Percentiles rank a stretch among this genome's conserved stretches.
These are phyloP conservation scores for Caretta caretta DNA, from an alignment of 2,113 vertebrate species.

Conservation along the genomic window DNA sequence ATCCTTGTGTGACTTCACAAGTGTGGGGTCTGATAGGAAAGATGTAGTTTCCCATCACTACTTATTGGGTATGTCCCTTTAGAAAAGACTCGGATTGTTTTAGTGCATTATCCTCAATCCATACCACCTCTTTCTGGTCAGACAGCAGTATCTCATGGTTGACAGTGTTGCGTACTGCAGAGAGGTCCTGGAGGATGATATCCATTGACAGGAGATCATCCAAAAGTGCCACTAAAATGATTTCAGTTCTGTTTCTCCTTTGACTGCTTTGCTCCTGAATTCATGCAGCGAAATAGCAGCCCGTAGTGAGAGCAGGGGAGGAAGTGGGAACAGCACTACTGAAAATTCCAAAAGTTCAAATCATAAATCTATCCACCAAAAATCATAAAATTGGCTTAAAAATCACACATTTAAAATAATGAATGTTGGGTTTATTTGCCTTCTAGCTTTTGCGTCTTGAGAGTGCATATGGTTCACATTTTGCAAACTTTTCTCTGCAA, in stretches of 20 bases:
- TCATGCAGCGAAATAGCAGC: fast-evolving
- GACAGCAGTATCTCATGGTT: not conserved
- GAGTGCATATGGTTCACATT: not conserved
- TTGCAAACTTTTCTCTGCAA: not conserved
- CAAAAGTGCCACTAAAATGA: not conserved
- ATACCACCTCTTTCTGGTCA: not conserved
- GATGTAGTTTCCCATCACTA: not conserved
- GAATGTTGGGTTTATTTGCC: not conserved
- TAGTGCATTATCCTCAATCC: not conserved
- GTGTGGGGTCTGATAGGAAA: not conserved
- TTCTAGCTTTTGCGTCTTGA: not conserved
- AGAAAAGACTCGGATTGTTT: not conserved
- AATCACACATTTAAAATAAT: not conserved
- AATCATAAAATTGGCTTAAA: not conserved
- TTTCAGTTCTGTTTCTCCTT: not conserved
- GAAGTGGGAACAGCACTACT: not conserved
- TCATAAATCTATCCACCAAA: fast-evolving
- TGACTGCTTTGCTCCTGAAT: not conserved
- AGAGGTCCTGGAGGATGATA: not conserved
- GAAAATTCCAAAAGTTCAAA: not conserved
- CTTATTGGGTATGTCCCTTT: not conserved
- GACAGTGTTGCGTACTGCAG: not conserved
- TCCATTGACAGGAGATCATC: not conserved
- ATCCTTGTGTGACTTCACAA: not conserved
- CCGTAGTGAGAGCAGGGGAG: not conserved